Conservation (phyloP, 2,888 invertebrate species). For the Macrosiphum euphorbiae region DNA sequence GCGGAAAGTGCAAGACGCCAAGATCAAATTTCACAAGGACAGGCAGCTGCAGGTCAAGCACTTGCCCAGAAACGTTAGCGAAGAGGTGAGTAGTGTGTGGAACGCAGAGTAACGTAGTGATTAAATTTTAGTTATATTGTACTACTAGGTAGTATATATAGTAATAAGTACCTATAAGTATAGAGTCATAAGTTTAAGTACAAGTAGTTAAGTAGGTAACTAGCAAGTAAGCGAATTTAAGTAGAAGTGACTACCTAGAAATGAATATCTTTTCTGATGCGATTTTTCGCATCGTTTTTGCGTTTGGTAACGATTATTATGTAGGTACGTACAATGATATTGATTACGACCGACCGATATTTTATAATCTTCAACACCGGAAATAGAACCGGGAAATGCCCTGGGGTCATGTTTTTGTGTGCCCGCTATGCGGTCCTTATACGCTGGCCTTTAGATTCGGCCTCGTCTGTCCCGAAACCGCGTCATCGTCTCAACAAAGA, state of each 20-base stretch:
- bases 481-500: constrained; percentile 29
- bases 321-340: background rate
- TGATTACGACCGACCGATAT: background rate
- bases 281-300: background rate
- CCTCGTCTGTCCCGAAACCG: constrained; percentile 36
- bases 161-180: background rate
- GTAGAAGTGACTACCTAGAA: background rate
- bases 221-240: background rate
- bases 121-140: background rate
- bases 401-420: background rate
- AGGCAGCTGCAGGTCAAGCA: constrained; percentile 71
- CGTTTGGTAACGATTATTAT: background rate
- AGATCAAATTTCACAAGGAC: constrained; percentile 70
- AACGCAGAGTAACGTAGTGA: background rate
- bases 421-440: background rate
- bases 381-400: constrained; percentile 56
- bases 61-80: constrained; percentile 71
- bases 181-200: background rate
- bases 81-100: constrained; percentile 69
- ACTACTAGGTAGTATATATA: background rate
- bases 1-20: constrained; percentile 70
- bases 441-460: constrained; percentile 48
- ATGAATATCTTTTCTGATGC: background rate
- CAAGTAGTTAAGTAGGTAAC: background rate
- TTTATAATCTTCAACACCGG: constrained; percentile 19